phyloP scores from a whole-genome alignment of 2,113 vertebrate genomes.

The Shinisaurus crocodilurus region DNA sequence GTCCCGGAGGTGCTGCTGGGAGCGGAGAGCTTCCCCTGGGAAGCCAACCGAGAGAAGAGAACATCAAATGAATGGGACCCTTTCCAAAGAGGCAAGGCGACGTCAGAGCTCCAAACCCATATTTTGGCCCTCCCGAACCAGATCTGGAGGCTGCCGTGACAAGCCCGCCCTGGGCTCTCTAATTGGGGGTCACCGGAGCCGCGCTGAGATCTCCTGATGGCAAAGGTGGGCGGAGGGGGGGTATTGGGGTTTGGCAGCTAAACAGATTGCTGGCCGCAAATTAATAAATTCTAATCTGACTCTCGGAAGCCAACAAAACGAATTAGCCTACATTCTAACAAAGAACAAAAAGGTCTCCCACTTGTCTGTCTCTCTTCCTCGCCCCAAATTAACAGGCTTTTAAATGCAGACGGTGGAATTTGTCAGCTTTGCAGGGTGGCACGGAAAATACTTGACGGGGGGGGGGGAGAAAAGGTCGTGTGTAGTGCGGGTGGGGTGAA shows the following conservation, averaged over 20 bases:
- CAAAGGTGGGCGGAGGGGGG: background rate
- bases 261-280: constrained; percentile 70
- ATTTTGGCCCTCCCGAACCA: constrained; percentile 63
- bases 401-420: background rate
- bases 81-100: constrained; percentile 67
- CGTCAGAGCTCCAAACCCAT: constrained; percentile 77
- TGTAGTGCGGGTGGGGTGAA: background rate
- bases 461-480: background rate
- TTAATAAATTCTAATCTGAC: constrained; percentile 71
- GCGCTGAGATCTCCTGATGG: background rate
- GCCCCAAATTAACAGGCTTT: background rate
- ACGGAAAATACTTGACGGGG: background rate
- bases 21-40: constrained; percentile 6
- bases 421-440: background rate
- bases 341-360: background rate
- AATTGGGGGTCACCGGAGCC: constrained; percentile 6
- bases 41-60: constrained; percentile 72
- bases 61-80: constrained; percentile 55
- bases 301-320: constrained; percentile 61
- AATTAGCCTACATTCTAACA: constrained; percentile 61
- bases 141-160: constrained; percentile 53
- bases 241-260: constrained; percentile 24
- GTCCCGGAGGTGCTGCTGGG: background rate
- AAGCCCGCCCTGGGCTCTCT: constrained; percentile 30
- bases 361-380: background rate